Conservation (phyloP, 2,797 vertebrate species). For the Cynodonichthys magdalenae region DNA sequence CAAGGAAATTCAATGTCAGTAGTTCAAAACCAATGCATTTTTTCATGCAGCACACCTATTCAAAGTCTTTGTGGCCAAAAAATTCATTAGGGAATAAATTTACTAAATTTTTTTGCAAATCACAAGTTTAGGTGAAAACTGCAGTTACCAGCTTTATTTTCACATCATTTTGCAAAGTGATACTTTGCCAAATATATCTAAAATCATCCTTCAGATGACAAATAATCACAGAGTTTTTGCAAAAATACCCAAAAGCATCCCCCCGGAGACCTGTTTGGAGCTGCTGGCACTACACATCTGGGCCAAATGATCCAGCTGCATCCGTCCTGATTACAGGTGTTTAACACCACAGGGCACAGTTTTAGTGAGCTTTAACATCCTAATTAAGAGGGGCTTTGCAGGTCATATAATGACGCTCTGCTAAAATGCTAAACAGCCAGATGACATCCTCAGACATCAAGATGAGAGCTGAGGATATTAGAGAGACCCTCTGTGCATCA, state of each 20-base stretch:
- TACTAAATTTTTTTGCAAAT: background rate
- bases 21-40: slow-evolving; percentile 22
- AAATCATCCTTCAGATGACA: slow-evolving; percentile 32
- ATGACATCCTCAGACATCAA: slow-evolving; percentile 44
- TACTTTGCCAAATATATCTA: slow-evolving; percentile 48
- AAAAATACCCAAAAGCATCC: slow-evolving; percentile 28
- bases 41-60: slow-evolving; percentile 2
- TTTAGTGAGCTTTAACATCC: slow-evolving; percentile 52
- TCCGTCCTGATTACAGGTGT: slow-evolving; percentile 54
- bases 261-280: slow-evolving; percentile 18
- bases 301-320: slow-evolving; percentile 59
- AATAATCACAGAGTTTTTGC: slow-evolving; percentile 52
- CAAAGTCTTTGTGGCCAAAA: background rate
- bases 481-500: slow-evolving; percentile 17
- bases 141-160: slow-evolving; percentile 27
- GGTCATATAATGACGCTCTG: slow-evolving; percentile 42
- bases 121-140: background rate
- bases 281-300: slow-evolving; percentile 54
- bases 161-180: slow-evolving; percentile 31
- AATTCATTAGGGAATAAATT: slow-evolving; percentile 1
- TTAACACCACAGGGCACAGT: slow-evolving; percentile 54
- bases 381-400: slow-evolving; percentile 29
- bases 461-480: slow-evolving; percentile 37
- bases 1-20: slow-evolving; percentile 30
- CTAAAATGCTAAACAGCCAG: slow-evolving; percentile 57